Percentiles rank a stretch among this genome's conserved stretches.
These are phyloP conservation scores for Bolinopsis microptera DNA, from an alignment of 37 sponge, comb jelly and placozoan species.

Conservation along the genomic window DNA sequence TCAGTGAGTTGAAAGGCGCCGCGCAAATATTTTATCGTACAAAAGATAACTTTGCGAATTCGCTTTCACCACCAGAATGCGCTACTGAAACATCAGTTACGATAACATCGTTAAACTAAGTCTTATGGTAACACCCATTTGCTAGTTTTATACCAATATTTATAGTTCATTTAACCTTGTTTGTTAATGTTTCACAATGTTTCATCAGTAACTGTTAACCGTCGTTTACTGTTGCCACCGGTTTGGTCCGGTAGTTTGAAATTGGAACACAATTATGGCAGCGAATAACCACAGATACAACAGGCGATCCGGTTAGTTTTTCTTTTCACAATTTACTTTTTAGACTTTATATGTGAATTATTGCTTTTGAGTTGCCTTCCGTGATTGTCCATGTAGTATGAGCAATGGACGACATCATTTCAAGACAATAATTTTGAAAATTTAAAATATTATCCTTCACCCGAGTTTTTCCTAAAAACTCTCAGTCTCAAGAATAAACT, in stretches of 20 bases:
- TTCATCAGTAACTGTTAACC: not conserved
- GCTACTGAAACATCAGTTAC: conserved; percentile 34
- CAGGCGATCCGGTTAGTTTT: not conserved
- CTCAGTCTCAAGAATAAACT: no score
- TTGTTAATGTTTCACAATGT: conserved; percentile 56
- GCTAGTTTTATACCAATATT: conserved; percentile 24
- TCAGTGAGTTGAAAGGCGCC: no score
- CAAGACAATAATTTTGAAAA: no score
- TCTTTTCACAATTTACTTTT: not conserved
- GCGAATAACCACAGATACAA: conserved; percentile 14
- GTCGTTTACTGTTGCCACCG: conserved; percentile 60
- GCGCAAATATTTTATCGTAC: not conserved
- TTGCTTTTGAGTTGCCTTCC: no score
- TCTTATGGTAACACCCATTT: conserved; percentile 46
- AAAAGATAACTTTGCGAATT: conserved; percentile 27
- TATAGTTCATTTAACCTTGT: conserved; percentile 23
- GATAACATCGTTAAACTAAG: conserved; percentile 35
- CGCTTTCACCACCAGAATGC: not conserved
- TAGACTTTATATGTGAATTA: no score
- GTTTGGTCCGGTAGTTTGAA: conserved; percentile 60
- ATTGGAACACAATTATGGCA: conserved; percentile 54
- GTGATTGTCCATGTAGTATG: no score
- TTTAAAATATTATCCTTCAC: no score
- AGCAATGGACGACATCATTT: no score
- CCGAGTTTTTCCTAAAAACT: no score